A percentile compares a stretch with the other conserved stretches of the same genome.
These are phyloP conservation scores for Mionectes macconnelli DNA, from an alignment of 2,113 vertebrate genomes.

Conservation along the genomic window DNA sequence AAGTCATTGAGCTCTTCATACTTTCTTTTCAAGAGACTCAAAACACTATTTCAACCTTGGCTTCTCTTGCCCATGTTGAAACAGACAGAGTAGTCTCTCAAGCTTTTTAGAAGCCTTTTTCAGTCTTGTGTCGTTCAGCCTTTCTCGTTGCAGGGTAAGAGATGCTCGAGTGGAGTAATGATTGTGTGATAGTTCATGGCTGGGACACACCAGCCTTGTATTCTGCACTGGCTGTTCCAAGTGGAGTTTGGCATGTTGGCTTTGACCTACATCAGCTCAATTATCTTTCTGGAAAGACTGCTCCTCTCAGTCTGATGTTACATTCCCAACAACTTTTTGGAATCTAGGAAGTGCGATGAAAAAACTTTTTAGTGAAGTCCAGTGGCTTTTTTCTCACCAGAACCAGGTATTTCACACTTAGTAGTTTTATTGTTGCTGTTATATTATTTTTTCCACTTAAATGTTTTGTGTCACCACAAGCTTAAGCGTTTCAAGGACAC, in stretches of 20 bases:
- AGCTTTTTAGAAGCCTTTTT: not conserved
- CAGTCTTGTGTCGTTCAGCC: accelerated
- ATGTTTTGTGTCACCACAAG: not conserved
- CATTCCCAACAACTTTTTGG: not conserved
- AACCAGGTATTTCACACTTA: not conserved
- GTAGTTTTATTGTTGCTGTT: not conserved
- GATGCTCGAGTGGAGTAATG: accelerated
- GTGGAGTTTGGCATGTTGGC: not conserved
- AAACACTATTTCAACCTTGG: not conserved
- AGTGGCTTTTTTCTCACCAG: not conserved
- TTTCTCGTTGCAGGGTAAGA: not conserved
- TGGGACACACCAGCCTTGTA: not conserved
- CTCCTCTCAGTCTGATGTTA: not conserved
- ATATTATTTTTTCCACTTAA: not conserved
- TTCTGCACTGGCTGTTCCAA: not conserved
- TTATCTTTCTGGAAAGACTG: not conserved
- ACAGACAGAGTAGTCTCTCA: not conserved
- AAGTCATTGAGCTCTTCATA: not conserved
- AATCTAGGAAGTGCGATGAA: not conserved
- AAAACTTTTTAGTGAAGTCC: not conserved
- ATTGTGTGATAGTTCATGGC: too few species aligned
- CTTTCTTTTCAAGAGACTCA: not conserved
- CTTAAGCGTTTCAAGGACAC: not conserved
- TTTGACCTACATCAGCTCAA: not conserved
- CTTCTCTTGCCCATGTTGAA: not conserved